These are phyloP conservation scores for Lagocephalus sceleratus DNA, from an alignment of 2,797 vertebrate genomes.

Conservation along the genomic window DNA sequence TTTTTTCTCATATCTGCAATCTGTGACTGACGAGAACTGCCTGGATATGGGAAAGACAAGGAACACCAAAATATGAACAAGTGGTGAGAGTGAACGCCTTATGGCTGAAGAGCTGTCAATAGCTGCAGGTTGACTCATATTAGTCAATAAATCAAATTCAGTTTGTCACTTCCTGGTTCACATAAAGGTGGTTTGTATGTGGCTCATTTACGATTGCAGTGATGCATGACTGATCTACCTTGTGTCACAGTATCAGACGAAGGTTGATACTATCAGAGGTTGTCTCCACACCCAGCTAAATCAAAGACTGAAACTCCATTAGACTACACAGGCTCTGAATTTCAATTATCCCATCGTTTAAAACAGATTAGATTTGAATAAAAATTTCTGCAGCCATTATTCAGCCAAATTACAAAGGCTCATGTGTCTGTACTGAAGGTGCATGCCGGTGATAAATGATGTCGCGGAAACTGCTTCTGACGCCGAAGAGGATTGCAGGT, in stretches of 20 bases:
- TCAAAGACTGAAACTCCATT: conserved; percentile 45
- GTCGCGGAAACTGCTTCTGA: conserved; percentile 34
- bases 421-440: conserved; percentile 42
- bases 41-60: conserved; percentile 35
- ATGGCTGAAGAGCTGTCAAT: conserved; percentile 40
- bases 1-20: conserved; percentile 41
- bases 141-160: conserved; percentile 57
- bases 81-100: conserved; percentile 43
- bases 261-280: conserved; percentile 42
- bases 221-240: conserved; percentile 52
- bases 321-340: conserved; percentile 35
- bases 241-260: conserved; percentile 45
- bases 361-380: conserved; percentile 42
- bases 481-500: conserved; percentile 37
- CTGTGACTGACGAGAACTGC: conserved; percentile 33
- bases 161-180: conserved; percentile 56
- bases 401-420: conserved; percentile 36
- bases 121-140: conserved; percentile 39
- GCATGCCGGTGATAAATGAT: conserved; percentile 34
- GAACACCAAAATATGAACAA: conserved; percentile 17
- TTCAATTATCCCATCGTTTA: conserved; percentile 38
- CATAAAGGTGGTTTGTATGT: conserved; percentile 47
- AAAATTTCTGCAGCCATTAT: conserved; percentile 22
- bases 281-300: conserved; percentile 31
- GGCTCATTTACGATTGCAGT: conserved; percentile 51